phyloP scores from a whole-genome alignment of 2,797 vertebrate genomes.

The Anniella stebbinsi region DNA sequence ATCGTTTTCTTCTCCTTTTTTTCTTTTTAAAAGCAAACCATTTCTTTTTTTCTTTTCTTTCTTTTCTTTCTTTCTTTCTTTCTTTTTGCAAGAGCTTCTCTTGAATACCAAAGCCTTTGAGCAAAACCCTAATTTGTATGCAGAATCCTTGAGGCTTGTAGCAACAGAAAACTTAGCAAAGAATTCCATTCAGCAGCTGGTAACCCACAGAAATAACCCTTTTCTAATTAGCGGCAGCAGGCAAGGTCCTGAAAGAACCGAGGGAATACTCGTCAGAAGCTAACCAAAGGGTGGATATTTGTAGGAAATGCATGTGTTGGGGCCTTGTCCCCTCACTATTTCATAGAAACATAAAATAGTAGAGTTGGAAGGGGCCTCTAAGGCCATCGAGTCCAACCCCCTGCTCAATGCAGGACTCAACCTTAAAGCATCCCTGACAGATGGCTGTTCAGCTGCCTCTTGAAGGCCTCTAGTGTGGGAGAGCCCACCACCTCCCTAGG shows the following conservation, averaged over 20 bases:
- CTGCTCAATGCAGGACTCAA: no score
- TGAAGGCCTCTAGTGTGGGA: no score
- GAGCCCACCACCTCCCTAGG: no score
- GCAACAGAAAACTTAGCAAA: not conserved
- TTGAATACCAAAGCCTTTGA: not conserved
- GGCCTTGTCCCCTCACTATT: no score
- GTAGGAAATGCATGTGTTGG: not conserved
- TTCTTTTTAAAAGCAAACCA: no score
- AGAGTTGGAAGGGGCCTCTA: no score
- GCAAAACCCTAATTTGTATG: conserved; percentile 2
- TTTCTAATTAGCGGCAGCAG: conserved; percentile 1
- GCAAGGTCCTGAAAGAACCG: conserved; percentile 10
- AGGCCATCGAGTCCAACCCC: no score
- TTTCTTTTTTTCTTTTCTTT: no score
- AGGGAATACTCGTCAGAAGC: not conserved
- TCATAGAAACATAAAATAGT: no score
- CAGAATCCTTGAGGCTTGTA: conserved; percentile 19
- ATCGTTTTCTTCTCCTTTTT: not conserved
- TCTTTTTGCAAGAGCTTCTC: not conserved
- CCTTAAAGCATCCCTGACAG: no score
- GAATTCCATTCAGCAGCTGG: conserved; percentile 39
- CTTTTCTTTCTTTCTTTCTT: no score
- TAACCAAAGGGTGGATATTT: not conserved
- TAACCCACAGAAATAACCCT: conserved; percentile 37
- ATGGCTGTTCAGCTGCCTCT: no score